A percentile compares a stretch with the other conserved stretches of the same genome.
Conservation (phyloP, 2,113 vertebrate species). For the Dicerorhinus sumatrensis region DNA sequence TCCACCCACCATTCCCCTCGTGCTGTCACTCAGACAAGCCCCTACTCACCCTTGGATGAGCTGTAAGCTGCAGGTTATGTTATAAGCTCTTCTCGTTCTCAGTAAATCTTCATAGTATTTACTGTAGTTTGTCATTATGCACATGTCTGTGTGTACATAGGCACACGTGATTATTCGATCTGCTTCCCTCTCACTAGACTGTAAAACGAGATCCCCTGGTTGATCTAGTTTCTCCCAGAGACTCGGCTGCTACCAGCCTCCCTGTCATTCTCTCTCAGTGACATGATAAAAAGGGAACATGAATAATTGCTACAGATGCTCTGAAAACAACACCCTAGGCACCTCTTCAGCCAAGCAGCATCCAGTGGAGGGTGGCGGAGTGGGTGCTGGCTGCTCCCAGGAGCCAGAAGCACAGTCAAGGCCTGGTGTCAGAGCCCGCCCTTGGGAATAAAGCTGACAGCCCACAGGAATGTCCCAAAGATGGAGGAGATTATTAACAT, state of each 20-base stretch:
- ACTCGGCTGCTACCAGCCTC: not conserved
- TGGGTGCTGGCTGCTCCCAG: not conserved
- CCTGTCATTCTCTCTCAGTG: slow-evolving; percentile 11
- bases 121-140: not conserved
- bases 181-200: not conserved
- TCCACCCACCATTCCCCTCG: not conserved
- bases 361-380: not conserved
- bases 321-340: slow-evolving; percentile 9
- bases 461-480: slow-evolving; percentile 51
- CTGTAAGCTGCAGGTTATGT: not conserved
- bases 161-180: not conserved
- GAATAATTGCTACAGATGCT: slow-evolving; percentile 61
- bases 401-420: not conserved
- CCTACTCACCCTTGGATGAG: not conserved
- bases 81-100: not conserved
- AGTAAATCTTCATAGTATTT: not conserved
- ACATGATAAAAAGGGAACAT: not conserved
- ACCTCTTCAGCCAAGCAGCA: not conserved
- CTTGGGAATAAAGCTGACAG: not conserved
- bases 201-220: slow-evolving; percentile 27
- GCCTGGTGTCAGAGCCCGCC: slow-evolving; percentile 41
- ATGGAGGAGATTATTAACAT: slow-evolving; percentile 52
- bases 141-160: not conserved
- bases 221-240: slow-evolving; percentile 40
- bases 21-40: not conserved